Conservation (phyloP, 2,113 vertebrate species). For the Epinephelus moara region DNA sequence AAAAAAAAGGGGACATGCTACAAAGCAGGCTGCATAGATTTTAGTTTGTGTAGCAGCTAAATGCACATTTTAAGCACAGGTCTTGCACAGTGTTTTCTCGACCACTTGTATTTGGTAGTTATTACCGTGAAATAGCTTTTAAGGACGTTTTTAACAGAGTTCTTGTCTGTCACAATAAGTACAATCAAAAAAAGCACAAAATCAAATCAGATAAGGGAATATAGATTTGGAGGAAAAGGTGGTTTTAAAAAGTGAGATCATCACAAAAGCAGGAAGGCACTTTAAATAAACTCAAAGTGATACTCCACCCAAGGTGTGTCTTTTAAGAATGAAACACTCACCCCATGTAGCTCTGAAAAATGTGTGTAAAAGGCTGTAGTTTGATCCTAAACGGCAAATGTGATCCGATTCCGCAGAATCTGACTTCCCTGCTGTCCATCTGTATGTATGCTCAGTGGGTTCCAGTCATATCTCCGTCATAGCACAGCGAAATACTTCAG, state of each 20-base stretch:
- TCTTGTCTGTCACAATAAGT: conserved; percentile 44
- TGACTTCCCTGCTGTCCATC: neutral
- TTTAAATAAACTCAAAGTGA: conserved; percentile 62
- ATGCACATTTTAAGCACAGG: conserved; percentile 77
- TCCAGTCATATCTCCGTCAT: neutral
- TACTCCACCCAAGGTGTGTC: conserved; percentile 22
- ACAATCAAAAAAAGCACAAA: conserved; percentile 65
- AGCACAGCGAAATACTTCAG: neutral
- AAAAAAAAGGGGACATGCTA: conserved; percentile 48
- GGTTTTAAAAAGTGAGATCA: conserved; percentile 41
- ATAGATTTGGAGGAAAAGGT: conserved; percentile 13
- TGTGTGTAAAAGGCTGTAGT: no score
- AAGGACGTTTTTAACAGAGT: conserved; percentile 22
- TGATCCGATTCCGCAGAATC: neutral
- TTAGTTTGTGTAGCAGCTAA: conserved; percentile 57
- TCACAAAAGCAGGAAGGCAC: conserved; percentile 67
- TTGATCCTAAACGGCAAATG: no score
- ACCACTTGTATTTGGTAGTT: conserved; percentile 73
- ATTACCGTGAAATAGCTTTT: conserved; percentile 52
- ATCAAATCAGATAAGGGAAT: conserved; percentile 60
- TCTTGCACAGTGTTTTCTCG: conserved; percentile 77
- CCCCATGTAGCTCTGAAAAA: neutral
- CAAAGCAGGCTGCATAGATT: conserved; percentile 61
- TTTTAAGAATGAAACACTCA: conserved; percentile 25
- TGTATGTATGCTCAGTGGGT: no score